A percentile compares a stretch with the other conserved stretches of the same genome.
Evolutionary conservation across 37 sponge, comb jelly and placozoan genomes (phyloP).

Genomic region (Bolinopsis microptera): DNA sequence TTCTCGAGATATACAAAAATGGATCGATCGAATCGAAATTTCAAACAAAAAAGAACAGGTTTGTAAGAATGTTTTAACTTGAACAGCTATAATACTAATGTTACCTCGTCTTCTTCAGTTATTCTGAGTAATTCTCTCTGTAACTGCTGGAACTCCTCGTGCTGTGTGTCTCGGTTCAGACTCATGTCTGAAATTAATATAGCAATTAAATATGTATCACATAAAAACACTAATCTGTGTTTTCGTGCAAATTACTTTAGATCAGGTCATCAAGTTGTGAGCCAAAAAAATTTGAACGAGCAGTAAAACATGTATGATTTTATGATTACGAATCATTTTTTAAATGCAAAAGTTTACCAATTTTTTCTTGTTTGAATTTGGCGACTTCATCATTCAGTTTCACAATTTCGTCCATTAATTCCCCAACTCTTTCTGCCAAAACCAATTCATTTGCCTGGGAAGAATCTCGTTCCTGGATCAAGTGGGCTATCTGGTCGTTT

Average conservation of each 20-base stretch:
- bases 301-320: too few relatives aligned
- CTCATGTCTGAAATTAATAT: conserved; percentile 53
- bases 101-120: conserved; percentile 42
- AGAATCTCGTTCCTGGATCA: conserved; percentile 40
- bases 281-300: too few relatives aligned
- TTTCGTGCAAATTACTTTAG: too few relatives aligned
- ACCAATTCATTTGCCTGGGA: conserved; percentile 11
- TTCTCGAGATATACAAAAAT: too few relatives aligned
- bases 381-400: conserved; percentile 44
- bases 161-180: conserved; percentile 2
- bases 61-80: too few relatives aligned
- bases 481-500: conserved; percentile 31
- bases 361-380: conserved; percentile 21
- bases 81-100: background rate
- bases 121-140: background rate
- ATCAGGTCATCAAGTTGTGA: too few relatives aligned
- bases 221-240: too few relatives aligned
- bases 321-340: too few relatives aligned
- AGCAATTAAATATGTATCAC: too few relatives aligned
- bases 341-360: too few relatives aligned
- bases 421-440: conserved; percentile 39
- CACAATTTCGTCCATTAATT: conserved; percentile 47
- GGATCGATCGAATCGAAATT: too few relatives aligned
- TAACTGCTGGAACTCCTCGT: conserved; percentile 25
- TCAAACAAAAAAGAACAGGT: too few relatives aligned